Base-by-base conservation (phyloP, 2,113 vertebrate species). In the Erinaceus europaeus region DNA sequence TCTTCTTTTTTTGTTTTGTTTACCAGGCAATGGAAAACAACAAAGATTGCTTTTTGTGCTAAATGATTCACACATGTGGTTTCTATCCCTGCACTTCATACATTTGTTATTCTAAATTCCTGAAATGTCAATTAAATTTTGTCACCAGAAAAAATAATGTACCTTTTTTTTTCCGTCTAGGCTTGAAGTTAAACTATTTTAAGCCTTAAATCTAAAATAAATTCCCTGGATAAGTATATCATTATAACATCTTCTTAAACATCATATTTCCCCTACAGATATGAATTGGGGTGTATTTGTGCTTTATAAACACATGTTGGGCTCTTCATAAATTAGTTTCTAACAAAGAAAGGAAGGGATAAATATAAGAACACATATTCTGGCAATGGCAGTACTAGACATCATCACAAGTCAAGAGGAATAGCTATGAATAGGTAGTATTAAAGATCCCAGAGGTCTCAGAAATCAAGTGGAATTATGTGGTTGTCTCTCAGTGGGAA, bases 21-120 rank as follows among this genome's bases (percentile, higher is more conserved):
- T 53, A 52, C 9, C 21, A 12, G 3, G 15, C 27, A 36, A 0
- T 9, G 17, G 46, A 46, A 36, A 25, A 53, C 81, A 81, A 69
- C 78, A n/a, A n/a, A n/a, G n/a, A n/a, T n/a, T n/a, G n/a, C 3
- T 82, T 86, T 88, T 69, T 53, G 20, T 75, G 76, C 29, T 77
- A 89, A 86, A 59, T 61, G 12, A 29, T n/a, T 64, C n/a, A 64
- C 6, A 62, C 32, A 62, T 79, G n/a, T n/a, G n/a, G 27, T 65
- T 34, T 91, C 57, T 80, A 67, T 61, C 89, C 5, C 27, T 84
- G 9, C 23, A 53, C 8, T 81, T 76, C 65, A 59, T 18, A 21
- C 44, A 77, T 52, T 44, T n/a, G 74, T 69, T 44, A 77, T 77
- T 92, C 32, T 73, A 34, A 90, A 80, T 57, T 55, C 90, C 0